phyloP scores from a whole-genome alignment of 1,140 invertebrate genomes.

The Amphibalanus amphitrite region DNA sequence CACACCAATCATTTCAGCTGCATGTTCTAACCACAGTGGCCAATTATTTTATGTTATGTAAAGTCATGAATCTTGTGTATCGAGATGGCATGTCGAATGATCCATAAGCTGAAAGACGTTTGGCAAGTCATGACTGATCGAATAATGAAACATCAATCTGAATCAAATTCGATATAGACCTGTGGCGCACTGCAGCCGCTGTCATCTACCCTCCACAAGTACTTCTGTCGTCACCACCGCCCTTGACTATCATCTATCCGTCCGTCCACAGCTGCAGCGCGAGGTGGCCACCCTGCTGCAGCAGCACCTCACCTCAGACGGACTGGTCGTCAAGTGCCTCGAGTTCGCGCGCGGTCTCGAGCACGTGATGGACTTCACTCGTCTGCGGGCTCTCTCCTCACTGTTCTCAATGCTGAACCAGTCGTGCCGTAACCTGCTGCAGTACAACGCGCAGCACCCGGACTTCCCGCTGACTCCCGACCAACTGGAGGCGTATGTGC shows the following conservation, averaged over 20 bases:
- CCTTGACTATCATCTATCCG: not conserved
- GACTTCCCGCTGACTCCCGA: conserved; percentile 91
- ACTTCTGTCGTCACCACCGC: not conserved
- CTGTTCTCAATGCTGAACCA: conserved; percentile 98
- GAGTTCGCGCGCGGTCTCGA: conserved; percentile 81
- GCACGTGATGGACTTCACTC: conserved; percentile 98
- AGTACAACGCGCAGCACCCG: conserved; percentile 78
- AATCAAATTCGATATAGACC: not conserved
- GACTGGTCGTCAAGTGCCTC: conserved; percentile 75
- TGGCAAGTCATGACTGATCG: too few species aligned
- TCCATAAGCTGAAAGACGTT: too few species aligned
- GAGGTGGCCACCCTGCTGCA: conserved; percentile 70
- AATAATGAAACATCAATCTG: not conserved
- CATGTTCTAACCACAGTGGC: too few species aligned
- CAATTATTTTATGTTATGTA: too few species aligned
- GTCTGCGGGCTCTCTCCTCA: conserved; percentile 78
- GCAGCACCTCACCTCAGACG: conserved; percentile 74
- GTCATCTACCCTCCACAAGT: not conserved
- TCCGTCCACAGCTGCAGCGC: conserved; percentile 48
- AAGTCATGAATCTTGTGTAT: too few species aligned
- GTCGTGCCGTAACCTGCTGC: conserved; percentile 63
- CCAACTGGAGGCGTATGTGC: conserved; percentile 55
- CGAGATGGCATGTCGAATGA: too few species aligned
- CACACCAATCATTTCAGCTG: too few species aligned
- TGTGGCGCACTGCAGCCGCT: not conserved